phyloP scores from a whole-genome alignment of 2,113 vertebrate species.

The Oryzias celebensis region DNA sequence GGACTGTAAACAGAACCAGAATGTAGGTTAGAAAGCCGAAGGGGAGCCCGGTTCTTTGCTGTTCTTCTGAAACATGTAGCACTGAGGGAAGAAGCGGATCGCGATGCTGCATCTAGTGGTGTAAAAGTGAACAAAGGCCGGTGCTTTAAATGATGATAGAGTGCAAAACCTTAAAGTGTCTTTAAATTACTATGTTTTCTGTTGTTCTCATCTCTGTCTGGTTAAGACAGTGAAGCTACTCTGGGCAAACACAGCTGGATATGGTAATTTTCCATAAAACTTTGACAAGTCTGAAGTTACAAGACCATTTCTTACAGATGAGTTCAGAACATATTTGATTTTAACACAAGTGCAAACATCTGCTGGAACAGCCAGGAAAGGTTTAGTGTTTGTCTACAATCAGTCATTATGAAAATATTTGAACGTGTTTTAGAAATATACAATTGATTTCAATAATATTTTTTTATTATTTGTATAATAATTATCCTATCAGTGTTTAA shows the following conservation, averaged over 20 bases:
- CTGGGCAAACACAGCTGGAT: slow-evolving; percentile 53
- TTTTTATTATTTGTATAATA: too few species aligned
- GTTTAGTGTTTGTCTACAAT: too few species aligned
- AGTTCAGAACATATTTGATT: slow-evolving; percentile 42
- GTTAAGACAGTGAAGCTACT: slow-evolving; percentile 21
- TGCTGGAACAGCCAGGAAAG: too few species aligned
- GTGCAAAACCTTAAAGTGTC: not conserved
- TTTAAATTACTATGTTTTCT: slow-evolving; percentile 20
- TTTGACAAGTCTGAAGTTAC: slow-evolving; percentile 63
- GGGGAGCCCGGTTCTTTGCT: slow-evolving; percentile 20
- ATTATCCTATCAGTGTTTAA: too few species aligned
- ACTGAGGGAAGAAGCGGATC: slow-evolving; percentile 12
- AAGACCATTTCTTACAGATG: slow-evolving; percentile 57
- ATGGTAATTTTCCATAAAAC: slow-evolving; percentile 78
- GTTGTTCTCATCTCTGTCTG: slow-evolving; percentile 28
- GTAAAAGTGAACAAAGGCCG: slow-evolving; percentile 14
- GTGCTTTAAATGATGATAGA: slow-evolving; percentile 44
- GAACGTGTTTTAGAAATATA: too few species aligned
- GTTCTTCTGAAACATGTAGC: slow-evolving; percentile 20
- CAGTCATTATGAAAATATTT: too few species aligned
- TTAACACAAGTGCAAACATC: slow-evolving; percentile 10
- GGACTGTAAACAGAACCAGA: slow-evolving; percentile 35
- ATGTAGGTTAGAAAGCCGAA: slow-evolving; percentile 20
- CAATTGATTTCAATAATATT: too few species aligned
- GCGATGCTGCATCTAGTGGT: slow-evolving; percentile 5